Percentiles rank a stretch among this genome's conserved stretches.
Evolutionary conservation across 2,113 vertebrate species (phyloP).

Genomic region (Mola mola): DNA sequence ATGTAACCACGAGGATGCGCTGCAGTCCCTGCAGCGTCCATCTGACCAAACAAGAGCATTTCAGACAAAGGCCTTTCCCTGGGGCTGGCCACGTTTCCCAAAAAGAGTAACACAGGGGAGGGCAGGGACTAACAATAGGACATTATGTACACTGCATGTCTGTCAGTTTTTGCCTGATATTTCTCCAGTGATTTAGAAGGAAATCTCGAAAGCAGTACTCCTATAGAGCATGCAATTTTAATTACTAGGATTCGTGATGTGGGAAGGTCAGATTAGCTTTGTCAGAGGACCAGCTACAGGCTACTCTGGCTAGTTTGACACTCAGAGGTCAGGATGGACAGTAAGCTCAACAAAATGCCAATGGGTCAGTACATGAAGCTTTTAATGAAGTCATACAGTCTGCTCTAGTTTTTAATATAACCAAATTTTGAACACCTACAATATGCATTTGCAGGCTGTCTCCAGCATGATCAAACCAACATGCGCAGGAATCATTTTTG

Average conservation of each 20-base stretch:
- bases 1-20: slow-evolving; percentile 30
- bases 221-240: not conserved
- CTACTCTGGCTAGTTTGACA: too few relatives aligned
- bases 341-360: too few relatives aligned
- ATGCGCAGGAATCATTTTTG: not conserved
- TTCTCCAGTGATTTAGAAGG: not conserved
- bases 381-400: too few relatives aligned
- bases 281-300: too few relatives aligned
- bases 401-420: too few relatives aligned
- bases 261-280: too few relatives aligned
- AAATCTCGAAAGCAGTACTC: not conserved
- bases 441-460: too few relatives aligned
- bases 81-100: slow-evolving; percentile 36
- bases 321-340: too few relatives aligned
- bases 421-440: too few relatives aligned
- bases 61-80: slow-evolving; percentile 34
- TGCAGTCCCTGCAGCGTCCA: slow-evolving; percentile 58
- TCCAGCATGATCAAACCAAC: too few relatives aligned
- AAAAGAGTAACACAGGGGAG: slow-evolving; percentile 22
- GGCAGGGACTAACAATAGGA: slow-evolving; percentile 24
- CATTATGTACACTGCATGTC: slow-evolving; percentile 31
- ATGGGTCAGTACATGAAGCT: too few relatives aligned
- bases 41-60: slow-evolving; percentile 75
- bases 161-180: slow-evolving; percentile 15
- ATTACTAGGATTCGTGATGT: not conserved